These are phyloP conservation scores for Brachionus manjavacas DNA, from an alignment of 1,140 invertebrate species.

Conservation along the genomic window DNA sequence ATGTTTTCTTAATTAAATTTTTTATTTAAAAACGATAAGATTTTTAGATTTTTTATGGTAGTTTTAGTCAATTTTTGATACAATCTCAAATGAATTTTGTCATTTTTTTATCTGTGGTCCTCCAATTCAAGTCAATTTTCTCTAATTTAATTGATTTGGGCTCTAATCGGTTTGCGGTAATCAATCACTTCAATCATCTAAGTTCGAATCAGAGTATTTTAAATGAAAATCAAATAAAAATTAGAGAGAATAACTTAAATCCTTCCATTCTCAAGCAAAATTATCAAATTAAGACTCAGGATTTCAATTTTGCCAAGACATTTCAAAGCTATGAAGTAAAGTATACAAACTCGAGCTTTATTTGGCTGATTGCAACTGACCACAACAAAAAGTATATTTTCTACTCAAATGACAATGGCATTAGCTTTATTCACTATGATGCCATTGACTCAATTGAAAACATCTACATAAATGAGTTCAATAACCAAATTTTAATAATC, in stretches of 20 bases:
- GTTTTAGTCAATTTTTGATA: not conserved
- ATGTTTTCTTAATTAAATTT: slow-evolving; percentile 7
- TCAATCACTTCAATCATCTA: not conserved
- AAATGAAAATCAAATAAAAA: not conserved
- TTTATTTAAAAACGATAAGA: not conserved
- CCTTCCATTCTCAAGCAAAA: not conserved
- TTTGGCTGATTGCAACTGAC: not conserved
- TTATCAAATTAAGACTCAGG: not conserved
- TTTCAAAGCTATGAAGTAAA: not conserved
- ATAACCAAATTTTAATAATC: not conserved
- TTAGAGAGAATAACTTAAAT: slow-evolving; percentile 11
- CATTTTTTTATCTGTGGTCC: not conserved
- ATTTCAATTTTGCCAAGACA: not conserved
- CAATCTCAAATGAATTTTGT: not conserved
- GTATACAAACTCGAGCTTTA: not conserved
- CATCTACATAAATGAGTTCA: not conserved
- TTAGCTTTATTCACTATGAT: not conserved
- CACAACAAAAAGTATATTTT: not conserved
- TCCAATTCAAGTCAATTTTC: not conserved
- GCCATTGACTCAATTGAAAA: not conserved
- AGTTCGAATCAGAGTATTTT: not conserved
- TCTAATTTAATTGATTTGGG: not conserved
- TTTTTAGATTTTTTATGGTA: slow-evolving; percentile 5
- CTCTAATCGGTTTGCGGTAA: not conserved
- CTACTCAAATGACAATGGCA: not conserved